Evolutionary conservation across 1,140 invertebrate species (phyloP).

Genomic region (Lanistes nyassanus): DNA sequence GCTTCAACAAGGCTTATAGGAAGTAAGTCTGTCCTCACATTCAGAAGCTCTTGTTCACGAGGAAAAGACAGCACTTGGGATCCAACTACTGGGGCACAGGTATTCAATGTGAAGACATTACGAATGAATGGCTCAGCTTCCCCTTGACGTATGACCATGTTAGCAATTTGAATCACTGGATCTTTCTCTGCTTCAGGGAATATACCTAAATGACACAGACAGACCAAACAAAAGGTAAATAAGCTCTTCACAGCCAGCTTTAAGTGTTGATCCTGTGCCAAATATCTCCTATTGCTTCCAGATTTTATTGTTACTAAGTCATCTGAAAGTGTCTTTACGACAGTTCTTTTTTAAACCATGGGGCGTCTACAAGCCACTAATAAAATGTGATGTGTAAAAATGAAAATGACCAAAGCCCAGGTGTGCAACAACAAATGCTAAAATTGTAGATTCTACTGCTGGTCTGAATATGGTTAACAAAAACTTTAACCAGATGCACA

Average conservation of each 20-base stretch:
- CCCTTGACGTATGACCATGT: slow-evolving; percentile 95
- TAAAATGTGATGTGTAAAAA: too few relatives aligned
- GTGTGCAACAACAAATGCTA: too few relatives aligned
- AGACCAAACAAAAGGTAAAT: slow-evolving; percentile 15
- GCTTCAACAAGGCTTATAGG: too few relatives aligned
- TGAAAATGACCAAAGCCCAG: too few relatives aligned
- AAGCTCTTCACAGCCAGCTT: background rate
- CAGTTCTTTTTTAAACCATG: too few relatives aligned
- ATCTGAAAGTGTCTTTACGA: too few relatives aligned
- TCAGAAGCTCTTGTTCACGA: slow-evolving; percentile 79
- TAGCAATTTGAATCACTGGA: slow-evolving; percentile 99
- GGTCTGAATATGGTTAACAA: too few relatives aligned
- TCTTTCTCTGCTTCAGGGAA: slow-evolving; percentile 98
- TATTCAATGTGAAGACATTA: slow-evolving; percentile 96
- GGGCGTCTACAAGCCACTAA: too few relatives aligned
- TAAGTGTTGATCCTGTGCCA: background rate
- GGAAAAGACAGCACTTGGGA: slow-evolving; percentile 87
- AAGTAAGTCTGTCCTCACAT: slow-evolving; percentile 65
- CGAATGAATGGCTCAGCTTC: slow-evolving; percentile 88
- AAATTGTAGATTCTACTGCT: too few relatives aligned
- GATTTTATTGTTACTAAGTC: background rate
- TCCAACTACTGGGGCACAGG: slow-evolving; percentile 95
- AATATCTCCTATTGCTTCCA: background rate
- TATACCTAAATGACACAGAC: slow-evolving; percentile 74
- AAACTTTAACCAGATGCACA: too few relatives aligned